Evolutionary conservation across 2,113 vertebrate genomes (phyloP), one percentile per base, ranked within the genome.

Genomic region (Lepidothrix coronata): DNA sequence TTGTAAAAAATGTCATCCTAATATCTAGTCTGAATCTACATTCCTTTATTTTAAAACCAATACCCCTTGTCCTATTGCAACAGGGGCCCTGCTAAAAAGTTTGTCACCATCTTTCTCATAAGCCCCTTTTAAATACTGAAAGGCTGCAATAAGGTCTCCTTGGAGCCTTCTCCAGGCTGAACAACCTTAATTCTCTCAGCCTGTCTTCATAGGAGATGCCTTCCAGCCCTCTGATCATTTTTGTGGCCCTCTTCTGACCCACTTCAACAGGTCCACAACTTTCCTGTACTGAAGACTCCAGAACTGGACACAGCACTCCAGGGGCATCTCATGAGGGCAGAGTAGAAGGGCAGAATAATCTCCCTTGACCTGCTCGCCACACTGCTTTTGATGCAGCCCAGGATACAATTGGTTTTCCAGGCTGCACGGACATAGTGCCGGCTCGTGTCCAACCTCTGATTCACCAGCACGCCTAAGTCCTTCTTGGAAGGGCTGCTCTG

Each of bases 381-480:
- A 0, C 24, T 58, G 8, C 39, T 23, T 3, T 62, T 31, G 71
- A 46, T 77, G 43, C 28, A 91, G 88, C 35, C 33, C 52, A 55
- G 33, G 35, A 12, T 17, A 81, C 1, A 0, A 1, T 1, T 57
- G 58, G 48, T 13, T 20, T 37, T 77, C 70, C 35, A 43, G 59
- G 13, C 33, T 82, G 59, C 2, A 1, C 24, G 37, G 2, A 4
- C 22, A n/a, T 25, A 31, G 1, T 55, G 43, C 30, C 2, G 4
- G 30, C 33, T 91, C 8, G 3, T 14, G 23, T 0, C 10, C 46
- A 68, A 44, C 2, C 33, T 65, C 41, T 73, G 31, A 68, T 12
- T 33, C 28, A 18, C 18, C 28, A 67, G 21, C 31, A 81, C 6
- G 12, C 2, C 27, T 5, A 82, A 57, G 22, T 46, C 41, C 19